Evolutionary conservation across 2,797 vertebrate species (phyloP).

Genomic region (Dryobates pubescens): DNA sequence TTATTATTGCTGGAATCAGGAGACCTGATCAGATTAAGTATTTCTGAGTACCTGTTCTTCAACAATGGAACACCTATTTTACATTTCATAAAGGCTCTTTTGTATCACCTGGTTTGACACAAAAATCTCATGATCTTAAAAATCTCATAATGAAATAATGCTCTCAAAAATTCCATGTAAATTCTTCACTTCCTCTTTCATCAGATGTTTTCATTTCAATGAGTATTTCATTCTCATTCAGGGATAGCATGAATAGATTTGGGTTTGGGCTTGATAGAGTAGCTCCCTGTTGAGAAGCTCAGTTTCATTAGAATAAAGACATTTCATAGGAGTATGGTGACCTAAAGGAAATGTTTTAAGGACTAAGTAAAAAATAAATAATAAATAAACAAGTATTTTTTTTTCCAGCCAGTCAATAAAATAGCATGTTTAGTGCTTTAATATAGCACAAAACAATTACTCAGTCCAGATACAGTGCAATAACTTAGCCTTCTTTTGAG

Average conservation of each 20-base stretch:
- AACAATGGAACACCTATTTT: not conserved
- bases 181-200: not conserved
- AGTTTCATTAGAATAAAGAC: not conserved
- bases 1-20: not conserved
- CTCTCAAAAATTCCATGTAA: not conserved
- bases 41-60: not conserved
- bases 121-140: not conserved
- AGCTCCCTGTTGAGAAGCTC: not conserved
- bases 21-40: not conserved
- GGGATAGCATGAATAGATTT: not conserved
- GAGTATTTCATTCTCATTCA: not conserved
- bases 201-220: not conserved
- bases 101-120: not conserved
- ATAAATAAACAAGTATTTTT: not conserved
- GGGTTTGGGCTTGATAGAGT: not conserved
- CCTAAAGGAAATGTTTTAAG: not conserved
- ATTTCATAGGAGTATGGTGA: not conserved
- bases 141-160: not conserved
- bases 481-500: not conserved
- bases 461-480: not conserved
- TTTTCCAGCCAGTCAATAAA: not conserved
- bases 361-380: not conserved
- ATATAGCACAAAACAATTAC: not conserved
- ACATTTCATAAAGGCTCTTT: not conserved
- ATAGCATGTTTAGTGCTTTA: not conserved